Conservation (phyloP, 2,888 invertebrate genomes). For the Hyppa rectilinea region DNA sequence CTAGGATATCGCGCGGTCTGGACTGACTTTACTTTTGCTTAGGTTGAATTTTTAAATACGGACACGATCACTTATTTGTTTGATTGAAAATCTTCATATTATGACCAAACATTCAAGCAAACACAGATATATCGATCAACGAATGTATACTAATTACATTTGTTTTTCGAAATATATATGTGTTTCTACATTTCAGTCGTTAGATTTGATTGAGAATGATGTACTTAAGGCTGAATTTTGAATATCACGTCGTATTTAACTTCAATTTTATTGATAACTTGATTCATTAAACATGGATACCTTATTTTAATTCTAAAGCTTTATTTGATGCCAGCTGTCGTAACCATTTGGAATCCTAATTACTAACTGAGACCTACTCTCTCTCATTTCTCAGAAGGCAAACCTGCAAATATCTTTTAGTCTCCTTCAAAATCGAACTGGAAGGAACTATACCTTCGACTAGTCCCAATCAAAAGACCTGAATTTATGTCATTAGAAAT, state of each 20-base stretch:
- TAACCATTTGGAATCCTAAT: constrained; percentile 21
- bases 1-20: neutral
- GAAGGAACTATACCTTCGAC: neutral
- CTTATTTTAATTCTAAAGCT: constrained; percentile 3
- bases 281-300: constrained; percentile 22
- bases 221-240: neutral
- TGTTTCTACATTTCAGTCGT: neutral
- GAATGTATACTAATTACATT: too few relatives aligned
- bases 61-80: neutral
- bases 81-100: neutral
- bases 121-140: neutral
- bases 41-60: neutral
- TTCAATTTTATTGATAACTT: neutral
- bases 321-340: constrained; percentile 10
- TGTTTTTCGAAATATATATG: too few relatives aligned
- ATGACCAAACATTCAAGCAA: neutral
- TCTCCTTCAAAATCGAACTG: neutral
- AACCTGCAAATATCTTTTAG: neutral
- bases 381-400: neutral
- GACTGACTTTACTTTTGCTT: neutral
- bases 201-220: neutral
- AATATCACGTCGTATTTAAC: neutral
- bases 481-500: neutral
- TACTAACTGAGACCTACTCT: neutral
- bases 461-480: neutral